Conservation (phyloP, 1,140 invertebrate species). For the Asbolus verrucosus region DNA sequence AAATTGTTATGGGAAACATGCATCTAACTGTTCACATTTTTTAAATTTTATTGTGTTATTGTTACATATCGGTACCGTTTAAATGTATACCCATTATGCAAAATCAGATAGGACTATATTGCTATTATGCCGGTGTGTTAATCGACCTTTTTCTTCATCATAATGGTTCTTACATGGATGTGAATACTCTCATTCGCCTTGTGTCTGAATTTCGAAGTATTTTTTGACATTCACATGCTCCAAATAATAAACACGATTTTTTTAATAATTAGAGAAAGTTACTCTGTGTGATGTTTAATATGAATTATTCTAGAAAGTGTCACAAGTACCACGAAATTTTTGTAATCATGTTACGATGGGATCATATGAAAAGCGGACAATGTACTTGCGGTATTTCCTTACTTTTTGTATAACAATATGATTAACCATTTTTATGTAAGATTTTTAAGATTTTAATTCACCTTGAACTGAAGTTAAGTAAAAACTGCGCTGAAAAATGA, state of each 20-base stretch:
- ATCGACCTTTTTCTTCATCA: slow-evolving; percentile 22
- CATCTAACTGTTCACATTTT: slow-evolving; percentile 40
- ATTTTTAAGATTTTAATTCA: slow-evolving; percentile 2
- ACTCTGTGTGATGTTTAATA: neutral
- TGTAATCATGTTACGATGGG: neutral
- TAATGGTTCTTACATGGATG: slow-evolving; percentile 3
- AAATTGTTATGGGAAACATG: slow-evolving; percentile 36
- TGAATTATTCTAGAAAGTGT: slow-evolving; percentile 2
- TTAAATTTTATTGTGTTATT: slow-evolving; percentile 41
- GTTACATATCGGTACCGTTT: slow-evolving; percentile 37
- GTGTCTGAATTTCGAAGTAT: neutral
- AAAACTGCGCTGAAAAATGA: slow-evolving; percentile 10
- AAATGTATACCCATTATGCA: slow-evolving; percentile 37
- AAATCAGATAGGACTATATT: slow-evolving; percentile 34
- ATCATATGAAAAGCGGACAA: too few relatives aligned
- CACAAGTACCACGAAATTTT: neutral
- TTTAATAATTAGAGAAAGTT: neutral
- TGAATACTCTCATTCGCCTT: neutral
- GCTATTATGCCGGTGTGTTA: slow-evolving; percentile 19
- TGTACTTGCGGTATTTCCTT: neutral
- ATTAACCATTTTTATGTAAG: too few relatives aligned
- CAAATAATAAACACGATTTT: slow-evolving; percentile 6
- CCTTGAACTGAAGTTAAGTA: slow-evolving; percentile 6
- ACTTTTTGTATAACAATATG: slow-evolving; percentile 1
- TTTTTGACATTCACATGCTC: slow-evolving; percentile 8